Conservation (phyloP, 2,113 vertebrate genomes). For the Panthera leo region DNA sequence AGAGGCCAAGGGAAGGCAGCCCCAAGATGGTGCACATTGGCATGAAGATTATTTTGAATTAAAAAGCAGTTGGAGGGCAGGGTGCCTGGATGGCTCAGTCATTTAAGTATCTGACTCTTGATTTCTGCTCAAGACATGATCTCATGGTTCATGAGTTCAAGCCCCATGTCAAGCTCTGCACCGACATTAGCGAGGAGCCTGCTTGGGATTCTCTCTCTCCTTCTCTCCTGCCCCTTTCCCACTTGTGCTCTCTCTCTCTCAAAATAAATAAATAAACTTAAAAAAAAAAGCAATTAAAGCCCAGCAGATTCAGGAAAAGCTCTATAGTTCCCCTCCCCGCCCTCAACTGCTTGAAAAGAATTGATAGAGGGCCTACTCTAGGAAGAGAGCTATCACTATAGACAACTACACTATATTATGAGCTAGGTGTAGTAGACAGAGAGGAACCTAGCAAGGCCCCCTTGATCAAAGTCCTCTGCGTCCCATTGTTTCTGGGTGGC, state of each 20-base stretch:
- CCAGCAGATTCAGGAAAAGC: not conserved
- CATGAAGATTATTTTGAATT: not conserved
- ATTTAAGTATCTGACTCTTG: too few relatives aligned
- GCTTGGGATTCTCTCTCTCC: too few relatives aligned
- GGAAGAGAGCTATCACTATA: not conserved
- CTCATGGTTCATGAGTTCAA: too few relatives aligned
- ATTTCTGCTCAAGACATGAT: too few relatives aligned
- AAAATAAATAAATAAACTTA: too few relatives aligned
- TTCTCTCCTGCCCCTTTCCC: too few relatives aligned
- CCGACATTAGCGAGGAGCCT: too few relatives aligned
- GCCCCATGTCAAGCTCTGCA: too few relatives aligned
- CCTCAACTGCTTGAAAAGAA: not conserved
- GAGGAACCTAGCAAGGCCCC: not conserved
- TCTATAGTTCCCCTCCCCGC: not conserved
- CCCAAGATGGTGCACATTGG: not conserved
- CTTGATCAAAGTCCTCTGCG: not conserved
- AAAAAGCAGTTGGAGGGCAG: too few relatives aligned
- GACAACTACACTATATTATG: not conserved
- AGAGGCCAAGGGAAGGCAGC: not conserved
- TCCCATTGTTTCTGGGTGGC: not conserved
- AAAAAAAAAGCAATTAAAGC: not conserved
- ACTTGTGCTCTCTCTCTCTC: too few relatives aligned
- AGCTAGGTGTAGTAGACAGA: not conserved
- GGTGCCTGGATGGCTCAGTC: too few relatives aligned
- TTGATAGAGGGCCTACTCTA: not conserved